Base-by-base conservation (phyloP, 2,113 vertebrate genomes). In the Proterorhinus semilunaris region DNA sequence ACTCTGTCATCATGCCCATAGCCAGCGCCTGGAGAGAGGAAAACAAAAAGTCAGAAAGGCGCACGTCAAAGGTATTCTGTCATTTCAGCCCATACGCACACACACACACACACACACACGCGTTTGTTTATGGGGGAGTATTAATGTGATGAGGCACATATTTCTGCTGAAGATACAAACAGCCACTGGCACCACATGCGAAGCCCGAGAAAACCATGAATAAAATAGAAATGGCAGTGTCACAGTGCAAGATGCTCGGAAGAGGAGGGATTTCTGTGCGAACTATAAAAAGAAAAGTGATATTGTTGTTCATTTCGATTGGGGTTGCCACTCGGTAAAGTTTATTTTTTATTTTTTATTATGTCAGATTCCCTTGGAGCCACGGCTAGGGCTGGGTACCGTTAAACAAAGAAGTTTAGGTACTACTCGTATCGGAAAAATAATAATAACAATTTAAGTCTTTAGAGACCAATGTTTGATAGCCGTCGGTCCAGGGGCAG, bases 1-100 rank as follows among this genome's bases (percentile, higher is more conserved):
- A 99, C 91, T 99, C 97, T 68, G 97, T 98, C 97, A 99, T 99
- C 97, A 99, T 99, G 75, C 97, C 97, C 97, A 99, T 98, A 82
- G 97, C 95, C 73, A 99, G 93, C 87, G 95, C 97, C 97, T 98
- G 79, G 71, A 89, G 81, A 91, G 87, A 76, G 57, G 46, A 62
- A 65, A 48, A 27, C 61, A 9, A 68, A 15, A 51, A 15, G 63
- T 52, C n/a, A 6, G 80, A 74, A 54, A 15, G 43, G 21, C 44
- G 66, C 2, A 5, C 27, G 80, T 42, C 71, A 48, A 49, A 11
- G 75, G 59, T 69, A 63, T 81, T 70, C 71, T 75, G 48, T 69
- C 62, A 78, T 61, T 69, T 83, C 45, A 57, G 6, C 69, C 68
- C 57, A 66, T 42, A 74, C 10, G 7, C 42, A 74, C 11, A 13